Evolutionary conservation across 1,140 invertebrate species (phyloP).

Genomic region (Drosophila pallidifrons): DNA sequence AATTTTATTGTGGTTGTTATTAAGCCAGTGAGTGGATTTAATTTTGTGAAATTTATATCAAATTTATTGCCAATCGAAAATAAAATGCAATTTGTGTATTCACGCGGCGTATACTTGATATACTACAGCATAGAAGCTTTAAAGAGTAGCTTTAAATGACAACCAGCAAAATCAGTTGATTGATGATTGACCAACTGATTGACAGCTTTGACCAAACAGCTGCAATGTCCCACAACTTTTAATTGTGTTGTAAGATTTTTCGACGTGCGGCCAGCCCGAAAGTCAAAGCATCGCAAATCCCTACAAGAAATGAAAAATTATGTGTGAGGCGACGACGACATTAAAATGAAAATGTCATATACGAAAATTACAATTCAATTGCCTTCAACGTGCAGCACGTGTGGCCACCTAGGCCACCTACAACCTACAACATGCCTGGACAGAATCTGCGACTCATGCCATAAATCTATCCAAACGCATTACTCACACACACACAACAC

Average conservation of each 20-base stretch:
- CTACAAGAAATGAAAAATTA: slow-evolving; percentile 51
- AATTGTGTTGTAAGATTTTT: slow-evolving; percentile 34
- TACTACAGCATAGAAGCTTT: background rate
- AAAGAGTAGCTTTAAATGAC: slow-evolving; percentile 9
- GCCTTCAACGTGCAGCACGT: slow-evolving; percentile 50
- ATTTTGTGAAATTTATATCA: slow-evolving; percentile 30
- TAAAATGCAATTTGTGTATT: background rate
- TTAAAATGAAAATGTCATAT: slow-evolving; percentile 57
- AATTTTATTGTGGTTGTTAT: slow-evolving; percentile 43
- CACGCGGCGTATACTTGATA: slow-evolving; percentile 36
- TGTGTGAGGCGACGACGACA: background rate
- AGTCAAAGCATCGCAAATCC: background rate
- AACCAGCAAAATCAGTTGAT: slow-evolving; percentile 27
- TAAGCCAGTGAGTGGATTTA: slow-evolving; percentile 25
- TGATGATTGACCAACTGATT: slow-evolving; percentile 40
- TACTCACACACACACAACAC: slow-evolving; percentile 33
- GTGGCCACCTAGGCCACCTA: slow-evolving; percentile 20
- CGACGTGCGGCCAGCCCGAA: background rate
- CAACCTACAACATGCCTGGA: background rate
- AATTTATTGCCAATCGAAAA: background rate
- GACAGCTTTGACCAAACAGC: slow-evolving; percentile 11
- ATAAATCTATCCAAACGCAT: slow-evolving; percentile 51
- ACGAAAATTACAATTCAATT: slow-evolving; percentile 73
- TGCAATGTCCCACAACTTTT: background rate
- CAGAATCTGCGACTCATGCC: slow-evolving; percentile 22